Percentiles rank a stretch among this genome's conserved stretches.
These are phyloP conservation scores for Litocranius walleri DNA, from an alignment of 2,113 vertebrate species.

Conservation along the genomic window DNA sequence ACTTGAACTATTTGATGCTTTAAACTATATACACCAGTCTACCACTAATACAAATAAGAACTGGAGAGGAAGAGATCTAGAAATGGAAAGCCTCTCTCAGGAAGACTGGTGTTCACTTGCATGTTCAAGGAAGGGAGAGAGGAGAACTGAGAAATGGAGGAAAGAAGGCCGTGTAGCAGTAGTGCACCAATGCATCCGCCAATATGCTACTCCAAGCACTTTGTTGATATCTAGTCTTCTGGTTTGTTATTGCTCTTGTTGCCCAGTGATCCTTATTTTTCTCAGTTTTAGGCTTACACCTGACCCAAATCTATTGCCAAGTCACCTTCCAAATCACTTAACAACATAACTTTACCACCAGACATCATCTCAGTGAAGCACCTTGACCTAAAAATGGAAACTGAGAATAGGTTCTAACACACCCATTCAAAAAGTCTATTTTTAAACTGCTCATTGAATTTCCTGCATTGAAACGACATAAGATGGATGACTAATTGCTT, in stretches of 20 bases:
- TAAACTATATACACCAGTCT: not conserved
- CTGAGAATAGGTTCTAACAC: not conserved
- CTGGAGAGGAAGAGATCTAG: not conserved
- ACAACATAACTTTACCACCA: not conserved
- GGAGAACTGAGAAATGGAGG: not conserved
- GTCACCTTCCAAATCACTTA: not conserved
- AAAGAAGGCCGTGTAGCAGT: not conserved
- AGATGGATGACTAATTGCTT: not conserved
- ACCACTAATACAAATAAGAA: not conserved
- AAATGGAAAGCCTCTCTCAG: not conserved
- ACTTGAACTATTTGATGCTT: not conserved
- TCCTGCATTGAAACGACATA: not conserved
- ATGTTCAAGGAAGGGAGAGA: not conserved
- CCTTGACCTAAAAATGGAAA: not conserved
- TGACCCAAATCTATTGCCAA: not conserved
- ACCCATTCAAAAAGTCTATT: not conserved
- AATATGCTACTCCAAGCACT: not conserved
- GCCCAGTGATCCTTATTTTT: not conserved
- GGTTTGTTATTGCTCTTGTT: not conserved
- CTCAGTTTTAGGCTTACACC: not conserved
- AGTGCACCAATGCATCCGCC: not conserved
- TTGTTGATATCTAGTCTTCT: not conserved
- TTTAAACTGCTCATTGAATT: not conserved
- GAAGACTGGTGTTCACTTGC: not conserved
- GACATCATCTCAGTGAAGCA: not conserved